Evolutionary conservation across 1,140 invertebrate genomes (phyloP), one percentile per base, ranked within the genome.

Genomic region (Melanaphis sacchari): DNA sequence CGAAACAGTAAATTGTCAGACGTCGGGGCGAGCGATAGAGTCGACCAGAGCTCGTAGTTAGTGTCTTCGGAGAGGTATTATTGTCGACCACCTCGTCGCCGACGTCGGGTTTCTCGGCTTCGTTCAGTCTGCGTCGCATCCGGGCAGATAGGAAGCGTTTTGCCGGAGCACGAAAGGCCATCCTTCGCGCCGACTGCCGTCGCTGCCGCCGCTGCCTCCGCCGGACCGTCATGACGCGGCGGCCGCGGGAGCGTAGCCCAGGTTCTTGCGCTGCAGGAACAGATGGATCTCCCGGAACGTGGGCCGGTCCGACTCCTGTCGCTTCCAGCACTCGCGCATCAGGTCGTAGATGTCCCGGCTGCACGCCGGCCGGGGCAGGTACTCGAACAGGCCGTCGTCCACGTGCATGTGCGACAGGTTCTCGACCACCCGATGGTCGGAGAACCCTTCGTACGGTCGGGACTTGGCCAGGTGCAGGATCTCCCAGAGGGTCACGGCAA

Each of bases 291-390:
- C 98, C 76, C 97, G 96, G 95, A 99, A 99, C 52, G 97, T 97
- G 0, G 98, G 98, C 88, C 98, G 95, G 59, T 97, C 97, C 52
- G 96, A 95, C 87, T 97, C 97, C 94, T 97, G 97, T 22, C 97
- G 95, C 93, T 97, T 96, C 98, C 98, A 99, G 95, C 98, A 99
- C 94, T 98, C 98, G 54, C 96, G 95, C 98, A 99, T 98, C 81
- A 99, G 95, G 94, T 98, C 98, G 95, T 98, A 98, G 84, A 98
- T 96, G 95, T 98, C 98, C 94, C 97, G 97, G 8, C 98, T 97
- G 41, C 94, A 93, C 26, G 95, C 95, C 9, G 96, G 95, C 97
- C 94, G 96, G 26, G 96, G 96, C 93, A 98, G 96, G 94, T 96
- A 96, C 94, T 96, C 96, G 95, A 97, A 97, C 91, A 94, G 94